These are phyloP conservation scores for Sympetrum striolatum DNA, from an alignment of 2,888 invertebrate genomes.

Conservation along the genomic window DNA sequence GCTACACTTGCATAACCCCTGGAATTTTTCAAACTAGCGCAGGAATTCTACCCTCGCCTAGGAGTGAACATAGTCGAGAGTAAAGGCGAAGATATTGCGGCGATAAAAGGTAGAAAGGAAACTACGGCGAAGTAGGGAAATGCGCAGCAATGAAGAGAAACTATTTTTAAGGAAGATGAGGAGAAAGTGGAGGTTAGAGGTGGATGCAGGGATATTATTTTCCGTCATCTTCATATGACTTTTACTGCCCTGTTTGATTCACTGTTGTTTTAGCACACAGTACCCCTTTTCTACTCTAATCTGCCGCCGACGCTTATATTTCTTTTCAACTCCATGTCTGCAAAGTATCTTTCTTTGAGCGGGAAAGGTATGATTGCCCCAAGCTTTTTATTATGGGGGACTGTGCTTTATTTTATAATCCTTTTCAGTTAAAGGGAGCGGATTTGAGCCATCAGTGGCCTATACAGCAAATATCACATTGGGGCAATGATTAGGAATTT, in stretches of 20 bases:
- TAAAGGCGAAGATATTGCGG: neutral
- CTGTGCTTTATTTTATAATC: neutral
- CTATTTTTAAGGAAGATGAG: neutral
- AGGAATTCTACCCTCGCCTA: too few relatives aligned
- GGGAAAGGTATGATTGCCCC: neutral
- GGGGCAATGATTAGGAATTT: too few relatives aligned
- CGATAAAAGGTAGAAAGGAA: neutral
- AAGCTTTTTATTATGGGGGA: neutral
- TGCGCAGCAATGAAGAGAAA: neutral
- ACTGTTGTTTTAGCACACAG: slow-evolving; percentile 24
- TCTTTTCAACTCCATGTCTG: neutral
- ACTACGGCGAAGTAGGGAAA: neutral
- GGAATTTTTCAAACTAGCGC: too few relatives aligned
- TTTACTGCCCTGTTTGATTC: slow-evolving; percentile 31
- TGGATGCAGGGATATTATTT: slow-evolving; percentile 28
- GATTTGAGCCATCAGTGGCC: neutral
- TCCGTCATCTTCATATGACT: neutral
- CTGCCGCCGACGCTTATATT: neutral
- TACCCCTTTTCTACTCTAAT: neutral
- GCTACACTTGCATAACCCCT: too few relatives aligned
- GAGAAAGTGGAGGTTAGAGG: neutral
- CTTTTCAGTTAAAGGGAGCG: neutral
- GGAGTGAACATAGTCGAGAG: neutral
- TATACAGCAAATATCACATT: too few relatives aligned
- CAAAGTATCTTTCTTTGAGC: too few relatives aligned